Base-by-base conservation (phyloP, 1,140 invertebrate genomes). In the Apis cerana region DNA sequence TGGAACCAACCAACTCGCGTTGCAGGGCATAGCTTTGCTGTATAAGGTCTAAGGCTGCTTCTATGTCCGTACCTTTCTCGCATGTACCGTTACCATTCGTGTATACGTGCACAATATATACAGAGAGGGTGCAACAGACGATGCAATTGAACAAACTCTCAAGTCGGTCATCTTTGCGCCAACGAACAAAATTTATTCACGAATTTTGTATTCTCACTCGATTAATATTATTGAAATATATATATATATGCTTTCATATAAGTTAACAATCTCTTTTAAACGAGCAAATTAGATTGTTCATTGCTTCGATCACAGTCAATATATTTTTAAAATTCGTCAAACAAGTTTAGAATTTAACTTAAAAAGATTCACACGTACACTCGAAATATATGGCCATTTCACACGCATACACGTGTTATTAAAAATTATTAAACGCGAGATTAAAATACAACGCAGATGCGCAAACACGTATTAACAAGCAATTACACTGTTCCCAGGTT, bases 1-100 rank as follows among this genome's bases (percentile, higher is more conserved):
- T 92, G 92, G 91, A 93, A 93, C 89, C 89, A 92, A 93, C 91
- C 90, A 92, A 90, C 91, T 91, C 91, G 89, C 91, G 88, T 91
- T 89, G 88, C 90, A 91, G 82, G 68, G 81, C 90, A 91, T 90
- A 91, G 88, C 89, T 91, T 88, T 91, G 89, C 88, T 87, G 85
- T 82, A 69, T 78, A 83, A 88, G 86, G 87, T 88, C 87, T 76
- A 80, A 80, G 74, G 76, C 72, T 76, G 81, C 67, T 75, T 77
- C 68, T 86, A 82, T 87, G 67, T 62, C 75, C 75, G 82, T 68
- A 78, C 74, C 82, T 77, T 67, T 82, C 86, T 76, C 56, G 71
- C 27, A 50, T 59, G 52, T 52, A 69, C 13, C 76, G 69, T 67
- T 59, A 11, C 33, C 43, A 52, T 70, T 69, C 65, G 50, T 71